These are phyloP conservation scores for Chironomus striatipennis DNA, from an alignment of 1,140 invertebrate genomes.

Conservation along the genomic window DNA sequence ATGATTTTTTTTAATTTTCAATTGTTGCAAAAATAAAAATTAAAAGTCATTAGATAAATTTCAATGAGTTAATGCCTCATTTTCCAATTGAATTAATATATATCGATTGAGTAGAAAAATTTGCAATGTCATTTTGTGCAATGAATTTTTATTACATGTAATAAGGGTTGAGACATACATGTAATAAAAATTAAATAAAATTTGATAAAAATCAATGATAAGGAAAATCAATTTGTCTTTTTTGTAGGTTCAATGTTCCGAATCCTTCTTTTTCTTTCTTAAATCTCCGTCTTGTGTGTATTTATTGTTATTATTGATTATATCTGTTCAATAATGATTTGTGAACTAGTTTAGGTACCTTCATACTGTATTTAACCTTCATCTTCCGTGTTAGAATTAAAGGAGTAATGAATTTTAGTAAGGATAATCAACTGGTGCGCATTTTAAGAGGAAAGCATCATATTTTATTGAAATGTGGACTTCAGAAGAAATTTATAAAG, in stretches of 20 bases:
- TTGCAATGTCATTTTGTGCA: background rate
- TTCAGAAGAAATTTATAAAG: too few species aligned
- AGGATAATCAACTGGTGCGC: too few species aligned
- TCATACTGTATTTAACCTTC: too few species aligned
- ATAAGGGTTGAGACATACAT: background rate
- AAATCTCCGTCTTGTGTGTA: background rate
- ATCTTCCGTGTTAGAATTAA: too few species aligned
- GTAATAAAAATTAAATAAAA: background rate
- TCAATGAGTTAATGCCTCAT: background rate
- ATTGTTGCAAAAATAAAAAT: background rate
- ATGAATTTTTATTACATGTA: background rate
- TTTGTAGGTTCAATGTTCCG: background rate
- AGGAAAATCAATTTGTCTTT: background rate
- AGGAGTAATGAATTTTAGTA: too few species aligned
- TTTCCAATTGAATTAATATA: background rate
- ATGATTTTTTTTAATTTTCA: too few species aligned
- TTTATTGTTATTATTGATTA: background rate
- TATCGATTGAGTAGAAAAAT: background rate
- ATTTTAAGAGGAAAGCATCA: too few species aligned
- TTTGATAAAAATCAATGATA: background rate
- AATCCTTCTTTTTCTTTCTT: background rate
- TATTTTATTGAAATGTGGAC: too few species aligned
- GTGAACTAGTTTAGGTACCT: background rate
- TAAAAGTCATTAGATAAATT: too few species aligned
- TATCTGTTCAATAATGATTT: background rate